phyloP scores from a whole-genome alignment of 2,113 vertebrate species.

The Alligator mississippiensis region DNA sequence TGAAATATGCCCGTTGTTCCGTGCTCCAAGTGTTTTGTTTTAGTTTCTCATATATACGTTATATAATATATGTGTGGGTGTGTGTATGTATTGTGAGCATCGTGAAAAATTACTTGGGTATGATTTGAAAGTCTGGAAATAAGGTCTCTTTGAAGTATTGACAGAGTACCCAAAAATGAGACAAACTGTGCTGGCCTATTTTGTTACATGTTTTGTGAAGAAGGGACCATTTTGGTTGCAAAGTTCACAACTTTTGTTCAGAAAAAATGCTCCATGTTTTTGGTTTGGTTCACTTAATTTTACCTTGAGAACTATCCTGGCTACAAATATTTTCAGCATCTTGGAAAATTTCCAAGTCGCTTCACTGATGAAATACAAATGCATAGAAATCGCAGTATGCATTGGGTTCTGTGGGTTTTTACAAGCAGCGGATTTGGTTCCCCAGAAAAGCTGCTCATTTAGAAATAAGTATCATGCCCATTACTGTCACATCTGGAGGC shows the following conservation, averaged over 20 bases:
- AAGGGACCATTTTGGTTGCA: neutral
- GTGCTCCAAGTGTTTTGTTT: neutral
- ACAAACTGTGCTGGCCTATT: fast-evolving
- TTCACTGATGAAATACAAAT: neutral
- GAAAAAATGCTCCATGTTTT: neutral
- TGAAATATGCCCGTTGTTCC: neutral
- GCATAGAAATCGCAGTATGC: neutral
- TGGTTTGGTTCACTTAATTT: neutral
- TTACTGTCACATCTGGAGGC: neutral
- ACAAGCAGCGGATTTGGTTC: neutral
- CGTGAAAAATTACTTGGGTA: neutral
- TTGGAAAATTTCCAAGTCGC: neutral
- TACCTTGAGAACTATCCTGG: neutral
- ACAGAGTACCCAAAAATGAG: neutral
- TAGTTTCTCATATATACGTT: neutral
- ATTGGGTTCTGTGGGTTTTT: neutral
- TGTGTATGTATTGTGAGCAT: neutral
- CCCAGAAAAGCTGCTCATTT: neutral
- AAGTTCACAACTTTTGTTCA: neutral
- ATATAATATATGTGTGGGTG: neutral
- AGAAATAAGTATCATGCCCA: neutral
- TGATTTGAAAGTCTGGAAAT: neutral
- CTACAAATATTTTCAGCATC: neutral
- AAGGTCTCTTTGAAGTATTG: neutral
- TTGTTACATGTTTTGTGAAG: neutral